Evolutionary conservation across 1,140 invertebrate genomes (phyloP), one percentile per base, ranked within the genome.

Genomic region (Bemisia tabaci): DNA sequence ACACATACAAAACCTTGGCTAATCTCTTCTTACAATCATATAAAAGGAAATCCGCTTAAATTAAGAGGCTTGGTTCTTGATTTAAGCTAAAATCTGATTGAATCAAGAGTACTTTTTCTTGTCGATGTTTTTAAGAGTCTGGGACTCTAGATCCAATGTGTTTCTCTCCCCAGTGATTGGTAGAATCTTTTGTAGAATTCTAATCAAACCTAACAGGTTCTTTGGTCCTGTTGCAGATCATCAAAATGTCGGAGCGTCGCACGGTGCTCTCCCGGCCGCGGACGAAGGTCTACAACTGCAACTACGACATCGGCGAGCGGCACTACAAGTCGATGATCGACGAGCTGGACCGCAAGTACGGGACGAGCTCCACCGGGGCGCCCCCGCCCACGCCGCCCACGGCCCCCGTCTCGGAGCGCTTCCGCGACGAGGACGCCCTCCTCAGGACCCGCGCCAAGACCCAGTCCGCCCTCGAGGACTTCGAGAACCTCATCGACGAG

Each of bases 261-360:
- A 70, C 67, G 2, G 22, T 70, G 9, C 63, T 70, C 24, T 66
- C 64, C 22, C 67, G 69, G 60, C 69, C 69, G 26, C 82, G 87
- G 65, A 89, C 87, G 12, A 83, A 84, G 74, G 84, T 90, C 68
- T 90, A 90, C 73, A 86, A 88, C 72, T 88, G 87, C 75, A 90
- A 90, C 73, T 89, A 89, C 76, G 84, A 88, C 77, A 87, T 87
- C 74, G 87, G 87, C 60, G 85, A 89, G 74, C 87, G 85, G 70
- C 88, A 89, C 74, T 90, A 90, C 77, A 85, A 84, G 68, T 83
- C 86, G 17, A 84, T 87, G 70, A 79, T 90, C 23, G 86, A 89
- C 74, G 80, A 85, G 65, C 76, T 90, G 70, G 87, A 90, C 74
- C 81, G 86, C 65, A 88, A 88, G 76, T 82, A 83, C 70, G 79